Conservation (phyloP, 2,888 invertebrate species). For the Argyra leucocephala region DNA sequence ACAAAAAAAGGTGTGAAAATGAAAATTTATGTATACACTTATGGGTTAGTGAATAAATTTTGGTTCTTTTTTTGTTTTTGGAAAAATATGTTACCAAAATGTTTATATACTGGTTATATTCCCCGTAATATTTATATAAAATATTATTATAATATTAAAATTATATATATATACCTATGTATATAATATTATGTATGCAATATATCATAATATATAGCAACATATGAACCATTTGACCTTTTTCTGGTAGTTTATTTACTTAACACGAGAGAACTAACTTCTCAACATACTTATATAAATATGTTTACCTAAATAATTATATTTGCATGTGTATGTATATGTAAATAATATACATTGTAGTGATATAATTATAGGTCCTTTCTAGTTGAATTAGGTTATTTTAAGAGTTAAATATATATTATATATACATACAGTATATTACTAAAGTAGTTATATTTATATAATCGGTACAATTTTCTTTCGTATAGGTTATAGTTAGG, state of each 20-base stretch:
- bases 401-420: neutral
- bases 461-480: neutral
- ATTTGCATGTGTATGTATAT: neutral
- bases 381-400: neutral
- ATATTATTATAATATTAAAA: neutral
- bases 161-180: neutral
- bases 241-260: neutral
- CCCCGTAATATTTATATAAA: neutral
- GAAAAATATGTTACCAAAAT: neutral
- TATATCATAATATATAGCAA: neutral
- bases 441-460: neutral
- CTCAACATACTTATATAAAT: neutral
- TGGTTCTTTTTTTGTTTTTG: neutral
- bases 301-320: neutral
- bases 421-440: neutral
- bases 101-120: neutral
- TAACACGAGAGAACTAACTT: neutral
- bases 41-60: slow-evolving; percentile 5
- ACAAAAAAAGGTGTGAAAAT: slow-evolving; percentile 3
- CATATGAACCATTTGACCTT: neutral
- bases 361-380: neutral
- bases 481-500: neutral
- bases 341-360: neutral
- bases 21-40: neutral
- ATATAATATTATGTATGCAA: neutral